Evolutionary conservation across 2,888 invertebrate species (phyloP).

Genomic region (Autographa pulchrina): DNA sequence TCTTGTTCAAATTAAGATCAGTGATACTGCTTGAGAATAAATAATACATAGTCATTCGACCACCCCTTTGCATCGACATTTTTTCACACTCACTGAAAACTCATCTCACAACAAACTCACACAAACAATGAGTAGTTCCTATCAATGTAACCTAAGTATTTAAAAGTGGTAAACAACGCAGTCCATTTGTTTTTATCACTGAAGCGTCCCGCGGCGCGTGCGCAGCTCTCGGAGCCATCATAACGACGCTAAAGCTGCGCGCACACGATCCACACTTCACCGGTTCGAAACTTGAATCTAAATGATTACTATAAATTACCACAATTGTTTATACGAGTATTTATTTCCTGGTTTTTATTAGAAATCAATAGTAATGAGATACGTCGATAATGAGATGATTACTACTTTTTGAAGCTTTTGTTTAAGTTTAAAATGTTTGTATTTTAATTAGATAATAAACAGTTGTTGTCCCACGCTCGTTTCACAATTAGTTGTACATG

Average conservation of each 20-base stretch:
- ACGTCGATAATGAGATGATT: background rate
- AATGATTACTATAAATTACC: background rate
- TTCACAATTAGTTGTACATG: slow-evolving; percentile 11
- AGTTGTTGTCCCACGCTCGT: background rate
- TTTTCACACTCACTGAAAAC: slow-evolving; percentile 28
- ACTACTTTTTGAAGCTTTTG: background rate
- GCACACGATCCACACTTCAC: slow-evolving; percentile 43
- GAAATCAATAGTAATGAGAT: slow-evolving; percentile 1
- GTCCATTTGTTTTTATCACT: slow-evolving; percentile 59
- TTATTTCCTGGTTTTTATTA: slow-evolving; percentile 4
- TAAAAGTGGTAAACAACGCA: slow-evolving; percentile 60
- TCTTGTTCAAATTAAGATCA: too few species aligned
- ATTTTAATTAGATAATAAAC: background rate
- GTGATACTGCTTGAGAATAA: too few species aligned
- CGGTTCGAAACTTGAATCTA: slow-evolving; percentile 6
- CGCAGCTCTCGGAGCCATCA: slow-evolving; percentile 37
- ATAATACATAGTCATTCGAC: too few species aligned
- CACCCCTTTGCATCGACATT: background rate
- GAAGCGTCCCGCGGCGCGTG: slow-evolving; percentile 56
- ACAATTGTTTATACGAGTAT: background rate
- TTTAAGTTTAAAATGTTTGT: background rate
- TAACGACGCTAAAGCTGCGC: slow-evolving; percentile 36
- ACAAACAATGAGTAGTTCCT: slow-evolving; percentile 39
- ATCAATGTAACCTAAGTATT: slow-evolving; percentile 57
- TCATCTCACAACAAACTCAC: slow-evolving; percentile 8